Evolutionary conservation across 1,140 invertebrate genomes (phyloP).

Genomic region (Saccostrea glomerata): DNA sequence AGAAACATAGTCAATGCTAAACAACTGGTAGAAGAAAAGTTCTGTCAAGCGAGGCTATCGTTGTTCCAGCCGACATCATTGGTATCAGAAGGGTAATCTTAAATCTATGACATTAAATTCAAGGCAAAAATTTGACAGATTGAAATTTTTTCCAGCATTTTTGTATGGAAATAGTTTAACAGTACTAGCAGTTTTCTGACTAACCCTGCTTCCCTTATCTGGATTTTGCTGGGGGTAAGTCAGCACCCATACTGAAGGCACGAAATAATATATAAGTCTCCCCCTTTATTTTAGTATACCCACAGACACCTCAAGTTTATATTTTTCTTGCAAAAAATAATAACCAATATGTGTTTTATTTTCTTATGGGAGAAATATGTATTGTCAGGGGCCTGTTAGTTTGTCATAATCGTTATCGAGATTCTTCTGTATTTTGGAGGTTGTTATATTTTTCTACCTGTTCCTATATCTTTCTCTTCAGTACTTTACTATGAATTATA

Average conservation of each 20-base stretch:
- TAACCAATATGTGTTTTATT: too few relatives aligned
- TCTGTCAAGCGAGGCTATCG: background rate
- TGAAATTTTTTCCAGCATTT: background rate
- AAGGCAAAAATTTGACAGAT: background rate
- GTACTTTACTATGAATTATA: too few relatives aligned
- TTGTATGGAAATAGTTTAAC: background rate
- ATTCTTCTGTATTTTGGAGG: background rate
- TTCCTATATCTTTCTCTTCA: background rate
- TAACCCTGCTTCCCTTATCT: background rate
- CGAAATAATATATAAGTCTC: too few relatives aligned
- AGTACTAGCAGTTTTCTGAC: background rate
- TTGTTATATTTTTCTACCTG: background rate
- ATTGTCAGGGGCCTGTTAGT: background rate
- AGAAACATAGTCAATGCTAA: background rate
- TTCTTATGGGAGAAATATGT: too few relatives aligned
- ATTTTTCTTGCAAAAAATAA: too few relatives aligned
- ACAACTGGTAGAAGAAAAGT: background rate
- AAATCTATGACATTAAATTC: background rate
- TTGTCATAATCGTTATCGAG: background rate
- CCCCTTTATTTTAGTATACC: background rate
- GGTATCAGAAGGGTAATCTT: background rate
- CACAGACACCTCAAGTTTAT: too few relatives aligned
- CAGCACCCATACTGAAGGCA: background rate
- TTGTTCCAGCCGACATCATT: background rate
- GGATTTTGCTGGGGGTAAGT: background rate